phyloP scores from a whole-genome alignment of 2,113 vertebrate species.

The Urocolius indicus region DNA sequence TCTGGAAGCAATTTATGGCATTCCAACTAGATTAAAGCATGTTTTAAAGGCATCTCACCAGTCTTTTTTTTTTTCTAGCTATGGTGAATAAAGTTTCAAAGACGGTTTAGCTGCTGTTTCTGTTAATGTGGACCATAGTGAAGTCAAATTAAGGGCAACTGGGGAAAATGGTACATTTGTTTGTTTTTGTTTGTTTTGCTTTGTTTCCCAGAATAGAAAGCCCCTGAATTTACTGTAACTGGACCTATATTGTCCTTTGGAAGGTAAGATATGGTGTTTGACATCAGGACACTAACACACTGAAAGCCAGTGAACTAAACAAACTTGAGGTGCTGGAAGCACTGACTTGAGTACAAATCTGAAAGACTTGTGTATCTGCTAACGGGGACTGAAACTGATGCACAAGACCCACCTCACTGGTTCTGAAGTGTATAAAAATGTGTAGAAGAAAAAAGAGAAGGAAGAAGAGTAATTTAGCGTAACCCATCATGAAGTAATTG shows the following conservation, averaged over 20 bases:
- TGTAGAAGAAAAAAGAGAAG: background rate
- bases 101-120: constrained; percentile 83
- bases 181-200: constrained; percentile 55
- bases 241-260: constrained; percentile 42
- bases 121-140: constrained; percentile 77
- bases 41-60: constrained; percentile 85
- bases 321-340: background rate
- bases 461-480: background rate
- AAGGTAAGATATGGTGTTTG: constrained; percentile 42
- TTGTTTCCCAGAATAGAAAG: constrained; percentile 72
- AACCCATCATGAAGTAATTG: background rate
- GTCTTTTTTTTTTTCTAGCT: constrained; percentile 74
- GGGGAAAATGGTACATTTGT: constrained; percentile 61
- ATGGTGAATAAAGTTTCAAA: constrained; percentile 88
- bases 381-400: background rate
- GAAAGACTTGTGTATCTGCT: background rate
- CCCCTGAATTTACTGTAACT: constrained; percentile 53
- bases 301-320: constrained; percentile 9
- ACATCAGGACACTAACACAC: background rate
- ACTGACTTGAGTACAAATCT: background rate
- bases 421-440: background rate
- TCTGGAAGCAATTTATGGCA: constrained; percentile 89
- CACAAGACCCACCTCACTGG: background rate
- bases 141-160: constrained; percentile 89
- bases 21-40: constrained; percentile 87